Base-by-base conservation (phyloP, 2,888 invertebrate genomes). In the Pedicia rivosa region DNA sequence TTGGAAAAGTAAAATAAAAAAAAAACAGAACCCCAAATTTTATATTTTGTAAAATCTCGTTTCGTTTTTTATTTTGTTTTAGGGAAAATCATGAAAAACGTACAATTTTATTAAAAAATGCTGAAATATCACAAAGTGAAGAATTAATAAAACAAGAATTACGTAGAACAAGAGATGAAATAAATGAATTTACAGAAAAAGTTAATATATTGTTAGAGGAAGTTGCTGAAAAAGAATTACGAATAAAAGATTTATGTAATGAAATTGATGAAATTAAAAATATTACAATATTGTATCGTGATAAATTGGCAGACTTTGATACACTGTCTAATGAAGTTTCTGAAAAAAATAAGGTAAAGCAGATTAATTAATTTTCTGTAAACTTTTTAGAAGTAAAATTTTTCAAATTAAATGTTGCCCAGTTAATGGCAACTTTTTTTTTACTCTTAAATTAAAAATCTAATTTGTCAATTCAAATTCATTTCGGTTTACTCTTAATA, bases 111-210 rank as follows among this genome's bases (percentile, higher is more conserved):
- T 53, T 86, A 37, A 67, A 82, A 33, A 86, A 82, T 55, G 84
- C 84, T 2, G 78, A 82, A 60, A 75, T 84, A 48, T 83, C 83
- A 0, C 84, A 84, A 54, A 76, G 76, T 43, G 70, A 80, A 48
- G 82, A 84, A 55, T 66, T 83, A 50, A 70, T 77, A 2, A 75
- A 74, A 50, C 78, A 81, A 50, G 73, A 81, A 47, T 70, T 76
- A 53, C 67, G 78, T 14, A 69, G 74, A 43, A 76, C 80, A 48
- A 74, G 78, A 74, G 40, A 77, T 74, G 56, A 66, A 52, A 32
- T 59, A 54, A 44, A 57, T 69, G 47, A 69, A 57, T 26, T 68
- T 55, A 57, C 68, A 54, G 59, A 66, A 52, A 65, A 70, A 62
- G 65, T 67, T 55, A 58, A 60, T 32, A 59, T 61, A 25, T 42